Evolutionary conservation across 2,888 invertebrate species (phyloP).

Genomic region (Drosophila acutilabella): DNA sequence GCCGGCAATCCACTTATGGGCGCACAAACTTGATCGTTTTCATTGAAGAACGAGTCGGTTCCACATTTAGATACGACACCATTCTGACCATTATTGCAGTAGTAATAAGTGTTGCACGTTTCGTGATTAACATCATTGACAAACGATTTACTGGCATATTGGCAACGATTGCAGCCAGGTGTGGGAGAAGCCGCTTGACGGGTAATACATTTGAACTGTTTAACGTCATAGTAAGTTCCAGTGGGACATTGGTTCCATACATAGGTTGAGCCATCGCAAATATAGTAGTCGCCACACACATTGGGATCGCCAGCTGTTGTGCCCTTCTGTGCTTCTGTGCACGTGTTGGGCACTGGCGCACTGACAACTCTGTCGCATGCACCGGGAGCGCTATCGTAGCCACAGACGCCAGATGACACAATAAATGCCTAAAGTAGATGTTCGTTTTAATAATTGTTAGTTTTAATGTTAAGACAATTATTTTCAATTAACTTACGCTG

Average conservation of each 20-base stretch:
- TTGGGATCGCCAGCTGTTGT: neutral
- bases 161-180: slow-evolving; percentile 57
- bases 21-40: slow-evolving; percentile 42
- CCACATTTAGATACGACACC: accelerated
- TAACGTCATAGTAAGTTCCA: slow-evolving; percentile 37
- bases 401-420: neutral
- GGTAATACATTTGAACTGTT: accelerated
- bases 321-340: accelerated
- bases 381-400: neutral
- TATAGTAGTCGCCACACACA: slow-evolving; percentile 41
- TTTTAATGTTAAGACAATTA: too few species aligned
- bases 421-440: slow-evolving; percentile 7
- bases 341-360: neutral
- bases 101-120: slow-evolving; percentile 47
- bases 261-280: slow-evolving; percentile 18
- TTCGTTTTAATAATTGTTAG: neutral
- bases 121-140: slow-evolving; percentile 43
- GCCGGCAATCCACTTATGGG: accelerated
- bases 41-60: slow-evolving; percentile 19
- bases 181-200: slow-evolving; percentile 38
- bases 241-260: slow-evolving; percentile 6
- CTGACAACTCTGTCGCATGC: slow-evolving; percentile 49
- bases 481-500: slow-evolving; percentile 34
- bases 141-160: slow-evolving; percentile 15
- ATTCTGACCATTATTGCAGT: slow-evolving; percentile 34